Conservation (phyloP, 2,113 vertebrate species). For the Amphiprion ocellaris region DNA sequence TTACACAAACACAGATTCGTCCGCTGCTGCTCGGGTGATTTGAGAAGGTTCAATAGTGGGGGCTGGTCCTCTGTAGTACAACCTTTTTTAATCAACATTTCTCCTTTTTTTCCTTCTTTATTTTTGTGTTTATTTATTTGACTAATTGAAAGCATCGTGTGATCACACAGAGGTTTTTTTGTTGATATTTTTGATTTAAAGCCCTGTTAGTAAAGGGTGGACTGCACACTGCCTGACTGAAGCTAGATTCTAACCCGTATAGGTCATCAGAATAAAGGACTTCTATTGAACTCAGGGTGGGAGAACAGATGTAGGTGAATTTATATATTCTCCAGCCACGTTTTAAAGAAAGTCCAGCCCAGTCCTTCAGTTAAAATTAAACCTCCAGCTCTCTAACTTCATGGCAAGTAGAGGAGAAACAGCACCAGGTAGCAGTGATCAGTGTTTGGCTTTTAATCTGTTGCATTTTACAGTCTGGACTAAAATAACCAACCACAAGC, state of each 20-base stretch:
- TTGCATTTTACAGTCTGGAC: no score
- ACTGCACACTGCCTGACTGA: slow-evolving; percentile 39
- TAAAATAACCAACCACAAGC: no score
- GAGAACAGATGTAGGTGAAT: no score
- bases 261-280: slow-evolving; percentile 27
- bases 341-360: not conserved
- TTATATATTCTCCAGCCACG: no score
- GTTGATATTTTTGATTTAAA: slow-evolving; percentile 27
- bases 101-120: slow-evolving; percentile 14
- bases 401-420: no score
- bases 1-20: slow-evolving; percentile 30
- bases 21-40: slow-evolving; percentile 59
- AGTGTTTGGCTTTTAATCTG: not conserved
- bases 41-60: slow-evolving; percentile 76
- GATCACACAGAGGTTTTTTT: slow-evolving; percentile 22
- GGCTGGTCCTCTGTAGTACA: slow-evolving; percentile 83
- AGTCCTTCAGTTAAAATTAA: not conserved
- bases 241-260: slow-evolving; percentile 10
- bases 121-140: slow-evolving; percentile 77
- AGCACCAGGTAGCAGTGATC: slow-evolving; percentile 6
- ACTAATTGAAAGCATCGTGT: slow-evolving; percentile 46
- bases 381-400: not conserved
- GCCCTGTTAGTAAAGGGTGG: slow-evolving; percentile 17
- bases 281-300: slow-evolving; percentile 24
- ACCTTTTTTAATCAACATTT: slow-evolving; percentile 42